Base-by-base conservation (phyloP, 2,797 vertebrate species). In the Myotis daubentonii region DNA sequence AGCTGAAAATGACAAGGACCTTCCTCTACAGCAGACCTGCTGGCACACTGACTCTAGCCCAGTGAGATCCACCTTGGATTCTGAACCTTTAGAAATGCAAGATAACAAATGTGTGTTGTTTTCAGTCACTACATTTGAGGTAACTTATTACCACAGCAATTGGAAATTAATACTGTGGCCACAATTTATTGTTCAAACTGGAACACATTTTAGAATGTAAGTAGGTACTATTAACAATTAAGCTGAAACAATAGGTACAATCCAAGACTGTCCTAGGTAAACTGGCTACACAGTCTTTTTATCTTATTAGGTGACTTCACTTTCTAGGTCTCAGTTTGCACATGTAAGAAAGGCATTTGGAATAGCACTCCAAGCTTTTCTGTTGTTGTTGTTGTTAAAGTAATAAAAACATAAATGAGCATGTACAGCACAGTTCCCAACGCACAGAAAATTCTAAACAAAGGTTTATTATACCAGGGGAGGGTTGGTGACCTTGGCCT, bases 121-220 rank as follows among this genome's bases (percentile, higher is more conserved):
- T 17, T 16, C 62, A 80, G 44, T 49, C n/a, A 13, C 51, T 28
- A 17, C 15, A 2, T 33, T 60, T 36, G 30, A 17, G n/a, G 36
- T 80, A 9, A 92, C 60, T 82, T 76, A 36, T n/a, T 86, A 82
- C 0, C 38, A 33, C 38, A 74, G 78, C 36, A 55, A 55, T 0
- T 62, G 76, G 49, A 92, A 65, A 80, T 65, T 17, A 75, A 83
- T 22, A 80, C 19, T n/a, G 2, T 55, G 68, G 38, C 17, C 47
- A 78, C 22, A 44, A 87, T n/a, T 75, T 53, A 74, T 36, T 75
- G 53, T 68, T 51, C 22, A 79, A 82, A 80, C n/a, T 20, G 11
- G 68, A 82, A 47, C 28, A 57, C 30, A 19, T 88, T 81, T 87
- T 22, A 57, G 89, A 71, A 81, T n/a, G 66, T 87, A 94, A 76